Evolutionary conservation across 2,113 vertebrate species (phyloP).

Genomic region (Sinocyclocheilus anshuiensis): DNA sequence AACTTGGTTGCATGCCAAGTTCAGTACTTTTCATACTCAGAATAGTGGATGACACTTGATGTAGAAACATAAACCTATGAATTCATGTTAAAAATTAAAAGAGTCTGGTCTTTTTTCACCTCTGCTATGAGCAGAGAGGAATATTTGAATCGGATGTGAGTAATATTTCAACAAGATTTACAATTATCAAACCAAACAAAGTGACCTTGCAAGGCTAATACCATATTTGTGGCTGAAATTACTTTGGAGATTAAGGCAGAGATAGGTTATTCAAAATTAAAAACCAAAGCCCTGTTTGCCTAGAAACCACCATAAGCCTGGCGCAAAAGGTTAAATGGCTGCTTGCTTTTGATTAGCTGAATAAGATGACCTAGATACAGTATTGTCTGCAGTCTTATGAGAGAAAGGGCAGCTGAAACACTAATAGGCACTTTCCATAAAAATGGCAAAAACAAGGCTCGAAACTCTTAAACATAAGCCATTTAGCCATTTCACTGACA

Average conservation of each 20-base stretch:
- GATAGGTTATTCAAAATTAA: slow-evolving; percentile 62
- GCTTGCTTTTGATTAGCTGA: slow-evolving; percentile 69
- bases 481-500: slow-evolving; percentile 13
- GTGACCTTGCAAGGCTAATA: slow-evolving; percentile 66
- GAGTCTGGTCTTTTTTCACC: not conserved
- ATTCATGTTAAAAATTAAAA: not conserved
- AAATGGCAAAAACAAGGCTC: not conserved
- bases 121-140: not conserved
- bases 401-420: slow-evolving; percentile 54
- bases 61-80: not conserved
- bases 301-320: slow-evolving; percentile 62
- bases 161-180: slow-evolving; percentile 53
- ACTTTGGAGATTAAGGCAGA: slow-evolving; percentile 23
- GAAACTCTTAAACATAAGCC: not conserved
- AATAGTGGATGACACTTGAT: slow-evolving; percentile 10
- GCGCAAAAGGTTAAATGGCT: slow-evolving; percentile 57
- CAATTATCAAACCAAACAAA: slow-evolving; percentile 69
- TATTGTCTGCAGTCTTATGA: slow-evolving; percentile 59
- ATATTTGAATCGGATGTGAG: not conserved
- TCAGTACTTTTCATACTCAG: slow-evolving; percentile 1
- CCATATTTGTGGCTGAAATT: slow-evolving; percentile 57
- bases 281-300: slow-evolving; percentile 49
- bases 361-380: slow-evolving; percentile 70
- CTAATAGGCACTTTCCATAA: slow-evolving; percentile 47
- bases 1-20: slow-evolving; percentile 22